Evolutionary conservation across 1,140 invertebrate genomes (phyloP).

Genomic region (Dreissena rostriformis): DNA sequence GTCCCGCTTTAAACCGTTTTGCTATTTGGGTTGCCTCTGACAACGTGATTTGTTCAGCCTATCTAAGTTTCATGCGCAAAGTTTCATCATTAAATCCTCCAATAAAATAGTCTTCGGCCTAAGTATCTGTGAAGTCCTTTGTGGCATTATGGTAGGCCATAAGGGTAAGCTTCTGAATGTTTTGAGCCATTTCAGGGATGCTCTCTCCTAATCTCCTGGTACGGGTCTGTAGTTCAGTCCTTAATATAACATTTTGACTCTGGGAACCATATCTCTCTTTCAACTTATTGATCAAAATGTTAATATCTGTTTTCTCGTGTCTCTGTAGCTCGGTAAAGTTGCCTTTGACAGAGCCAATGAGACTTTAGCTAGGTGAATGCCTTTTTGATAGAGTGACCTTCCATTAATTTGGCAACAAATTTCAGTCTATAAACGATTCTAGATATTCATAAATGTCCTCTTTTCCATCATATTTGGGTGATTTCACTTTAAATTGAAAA

Average conservation of each 20-base stretch:
- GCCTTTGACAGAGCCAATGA: background rate
- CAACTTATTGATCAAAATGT: background rate
- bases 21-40: background rate
- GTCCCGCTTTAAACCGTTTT: background rate
- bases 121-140: background rate
- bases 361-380: constrained; percentile 9
- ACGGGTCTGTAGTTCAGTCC: background rate
- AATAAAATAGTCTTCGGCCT: background rate
- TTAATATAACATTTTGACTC: constrained; percentile 4
- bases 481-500: background rate
- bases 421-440: background rate
- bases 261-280: constrained; percentile 9
- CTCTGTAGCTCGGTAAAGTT: background rate
- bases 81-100: background rate
- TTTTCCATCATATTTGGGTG: constrained; percentile 30
- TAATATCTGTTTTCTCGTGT: background rate
- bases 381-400: background rate
- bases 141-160: background rate
- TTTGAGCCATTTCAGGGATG: constrained; percentile 10
- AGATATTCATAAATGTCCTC: constrained; percentile 14
- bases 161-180: background rate
- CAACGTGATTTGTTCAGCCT: background rate
- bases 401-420: constrained; percentile 22
- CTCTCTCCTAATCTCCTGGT: background rate
- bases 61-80: background rate